Evolutionary conservation across 2,888 invertebrate species (phyloP).

Genomic region (Hartigia nigra): DNA sequence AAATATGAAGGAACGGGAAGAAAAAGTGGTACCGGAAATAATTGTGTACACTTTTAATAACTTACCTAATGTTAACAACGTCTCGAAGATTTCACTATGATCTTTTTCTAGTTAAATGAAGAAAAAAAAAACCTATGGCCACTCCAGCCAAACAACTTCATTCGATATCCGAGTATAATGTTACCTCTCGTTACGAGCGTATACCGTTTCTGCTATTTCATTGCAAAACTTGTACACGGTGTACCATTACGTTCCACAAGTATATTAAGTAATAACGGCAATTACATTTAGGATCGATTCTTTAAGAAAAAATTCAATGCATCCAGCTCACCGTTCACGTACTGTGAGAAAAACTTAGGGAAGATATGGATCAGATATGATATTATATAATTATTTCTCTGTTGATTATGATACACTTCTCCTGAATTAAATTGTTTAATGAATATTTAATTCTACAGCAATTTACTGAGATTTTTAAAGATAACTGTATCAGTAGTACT

Average conservation of each 20-base stretch:
- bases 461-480: not conserved
- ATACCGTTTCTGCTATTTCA: conserved; percentile 47
- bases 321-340: not conserved
- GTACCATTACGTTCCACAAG: conserved; percentile 37
- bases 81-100: not conserved
- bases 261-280: conserved; percentile 10
- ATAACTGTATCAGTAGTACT: not conserved
- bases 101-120: not conserved
- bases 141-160: conserved; percentile 33
- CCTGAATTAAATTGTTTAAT: not conserved
- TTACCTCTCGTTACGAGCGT: conserved; percentile 39
- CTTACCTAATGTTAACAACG: not conserved
- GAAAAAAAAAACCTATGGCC: not conserved
- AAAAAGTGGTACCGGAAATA: not conserved
- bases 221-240: conserved; percentile 43
- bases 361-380: not conserved
- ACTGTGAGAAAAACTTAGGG: not conserved
- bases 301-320: not conserved
- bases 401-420: not conserved
- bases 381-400: not conserved
- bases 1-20: not conserved
- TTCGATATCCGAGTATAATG: conserved; percentile 42
- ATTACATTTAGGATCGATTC: not conserved
- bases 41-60: not conserved
- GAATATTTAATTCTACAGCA: not conserved